Evolutionary conservation across 2,888 invertebrate species (phyloP).

Genomic region (Cybosia mesomella): DNA sequence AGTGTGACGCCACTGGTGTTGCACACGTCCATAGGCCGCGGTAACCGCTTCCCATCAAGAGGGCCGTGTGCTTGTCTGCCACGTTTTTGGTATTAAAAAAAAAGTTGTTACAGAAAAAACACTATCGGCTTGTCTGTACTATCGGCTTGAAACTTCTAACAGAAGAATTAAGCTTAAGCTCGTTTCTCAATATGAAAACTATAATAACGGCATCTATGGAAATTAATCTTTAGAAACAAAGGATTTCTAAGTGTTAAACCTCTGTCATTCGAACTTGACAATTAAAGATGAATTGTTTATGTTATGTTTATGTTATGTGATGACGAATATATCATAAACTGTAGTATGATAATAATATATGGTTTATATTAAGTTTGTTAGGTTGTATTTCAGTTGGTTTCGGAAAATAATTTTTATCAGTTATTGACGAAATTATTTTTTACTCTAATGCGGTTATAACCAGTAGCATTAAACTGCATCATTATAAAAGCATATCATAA

Average conservation of each 20-base stretch:
- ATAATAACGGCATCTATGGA: neutral
- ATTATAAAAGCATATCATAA: slow-evolving; percentile 52
- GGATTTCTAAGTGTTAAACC: too few relatives aligned
- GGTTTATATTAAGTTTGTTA: neutral
- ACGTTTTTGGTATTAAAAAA: too few relatives aligned
- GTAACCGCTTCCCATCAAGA: too few relatives aligned
- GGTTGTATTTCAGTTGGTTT: neutral
- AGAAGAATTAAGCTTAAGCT: neutral
- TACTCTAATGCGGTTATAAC: slow-evolving; percentile 40
- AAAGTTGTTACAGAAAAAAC: too few relatives aligned
- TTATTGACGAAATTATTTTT: slow-evolving; percentile 22
- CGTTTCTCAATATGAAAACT: too few relatives aligned
- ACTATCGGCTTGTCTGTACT: too few relatives aligned
- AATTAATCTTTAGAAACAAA: neutral
- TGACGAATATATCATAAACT: neutral
- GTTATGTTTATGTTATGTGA: too few relatives aligned
- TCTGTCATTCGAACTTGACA: neutral
- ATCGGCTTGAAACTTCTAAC: neutral
- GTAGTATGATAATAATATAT: neutral
- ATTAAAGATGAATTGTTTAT: neutral
- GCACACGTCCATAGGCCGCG: too few relatives aligned
- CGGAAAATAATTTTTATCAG: neutral
- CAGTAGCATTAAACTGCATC: slow-evolving; percentile 56
- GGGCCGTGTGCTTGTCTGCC: too few relatives aligned
- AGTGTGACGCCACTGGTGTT: too few relatives aligned